Base-by-base conservation (phyloP, 2,113 vertebrate genomes). In the Thymallus thymallus region DNA sequence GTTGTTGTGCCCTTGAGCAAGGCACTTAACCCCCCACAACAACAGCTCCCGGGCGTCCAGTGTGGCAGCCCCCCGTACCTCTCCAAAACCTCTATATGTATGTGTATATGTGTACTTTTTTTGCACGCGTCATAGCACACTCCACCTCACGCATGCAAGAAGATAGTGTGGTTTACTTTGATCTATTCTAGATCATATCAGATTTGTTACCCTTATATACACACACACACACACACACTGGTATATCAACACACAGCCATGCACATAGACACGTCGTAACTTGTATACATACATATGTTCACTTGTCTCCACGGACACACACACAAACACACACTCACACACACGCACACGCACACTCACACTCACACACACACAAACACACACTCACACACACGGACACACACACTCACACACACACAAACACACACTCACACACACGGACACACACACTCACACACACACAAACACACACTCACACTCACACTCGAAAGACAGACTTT, bases 151-250 rank as follows among this genome's bases (percentile, higher is more conserved):
- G 23, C 62, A 75, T 73, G 74, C 67, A 73, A 76, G 72, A 73
- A 75, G 68, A 77, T 56, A 81, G 67, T 6, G 46, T 55, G 63
- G 58, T 55, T 65, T 29, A 58, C 41, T 80, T 71, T 72, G 35
- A 80, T 75, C 35, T 41, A 41, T 3, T 41, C 69, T 26, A 24
- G 70, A 56, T 24, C 35, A 62, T 45, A 60, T 60, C 74, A 80
- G 56, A 64, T 64, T 45, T 72, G 76, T 64, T 65, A 68, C 22
- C 45, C 46, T 22, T 22, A 30, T 69, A 63, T 69, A 71, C 46
- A 3, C 22, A 4, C 18, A n/a, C 35, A 55, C 18, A n/a, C 56
- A n/a, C 18, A 58, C 56, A 58, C 56, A 58, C 56, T 6, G 14
- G 5, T 10, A 20, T 20, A 2, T 5, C 3, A 14, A 58, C 41